Percentiles rank a stretch among this genome's conserved stretches.
These are phyloP conservation scores for Choloepus didactylus DNA, from an alignment of 2,797 vertebrate genomes.

Conservation along the genomic window DNA sequence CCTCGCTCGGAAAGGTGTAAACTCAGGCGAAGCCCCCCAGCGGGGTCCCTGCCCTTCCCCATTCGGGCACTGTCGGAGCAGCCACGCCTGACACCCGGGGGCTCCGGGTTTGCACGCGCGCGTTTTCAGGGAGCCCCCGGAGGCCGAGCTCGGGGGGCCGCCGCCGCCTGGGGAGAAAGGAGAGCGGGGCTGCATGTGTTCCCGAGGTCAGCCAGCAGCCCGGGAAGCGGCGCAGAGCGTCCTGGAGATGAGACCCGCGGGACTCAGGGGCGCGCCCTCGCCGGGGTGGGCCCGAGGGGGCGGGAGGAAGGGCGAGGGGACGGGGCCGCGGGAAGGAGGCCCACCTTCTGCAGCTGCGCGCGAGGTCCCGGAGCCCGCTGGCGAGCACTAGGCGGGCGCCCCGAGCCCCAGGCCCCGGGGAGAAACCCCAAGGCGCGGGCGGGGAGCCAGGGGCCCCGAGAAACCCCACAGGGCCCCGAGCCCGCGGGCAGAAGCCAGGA, in stretches of 20 bases:
- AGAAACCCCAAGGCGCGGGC: too few relatives aligned
- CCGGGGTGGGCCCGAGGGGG: slow-evolving; percentile 41
- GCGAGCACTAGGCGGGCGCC: too few relatives aligned
- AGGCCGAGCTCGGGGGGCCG: slow-evolving; percentile 18
- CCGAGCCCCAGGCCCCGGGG: too few relatives aligned
- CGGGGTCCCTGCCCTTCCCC: not conserved
- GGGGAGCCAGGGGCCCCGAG: too few relatives aligned
- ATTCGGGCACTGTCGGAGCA: not conserved
- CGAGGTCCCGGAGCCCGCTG: too few relatives aligned
- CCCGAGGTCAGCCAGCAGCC: slow-evolving; percentile 77
- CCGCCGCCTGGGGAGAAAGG: not conserved
- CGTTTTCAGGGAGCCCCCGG: slow-evolving; percentile 28
- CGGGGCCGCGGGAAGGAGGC: not conserved
- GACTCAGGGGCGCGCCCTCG: not conserved
- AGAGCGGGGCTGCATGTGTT: slow-evolving; percentile 65
- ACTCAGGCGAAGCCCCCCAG: too few relatives aligned
- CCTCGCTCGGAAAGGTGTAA: not conserved
- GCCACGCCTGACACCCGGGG: not conserved
- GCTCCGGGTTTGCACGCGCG: not conserved
- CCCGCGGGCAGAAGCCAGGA: too few relatives aligned
- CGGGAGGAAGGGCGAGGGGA: accelerated
- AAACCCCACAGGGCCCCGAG: too few relatives aligned
- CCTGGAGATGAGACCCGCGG: slow-evolving; percentile 77
- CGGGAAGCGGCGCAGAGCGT: slow-evolving; percentile 74
- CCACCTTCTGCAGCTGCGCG: not conserved